These are phyloP conservation scores for Nycticebus coucang DNA, from an alignment of 2,113 vertebrate species.

Conservation along the genomic window DNA sequence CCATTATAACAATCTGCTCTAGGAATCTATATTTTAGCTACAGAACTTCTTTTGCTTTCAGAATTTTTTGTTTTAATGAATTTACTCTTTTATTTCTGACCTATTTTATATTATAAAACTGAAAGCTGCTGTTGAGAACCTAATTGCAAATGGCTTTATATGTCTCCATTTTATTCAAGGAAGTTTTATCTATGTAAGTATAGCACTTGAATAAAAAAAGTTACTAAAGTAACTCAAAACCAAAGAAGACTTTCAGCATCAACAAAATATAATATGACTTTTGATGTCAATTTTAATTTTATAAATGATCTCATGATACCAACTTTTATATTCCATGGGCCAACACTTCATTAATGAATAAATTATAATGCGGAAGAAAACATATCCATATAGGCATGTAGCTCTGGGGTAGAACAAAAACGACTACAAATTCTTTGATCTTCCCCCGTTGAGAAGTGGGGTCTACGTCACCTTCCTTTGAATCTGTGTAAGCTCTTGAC, in stretches of 20 bases:
- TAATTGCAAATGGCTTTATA: constrained; percentile 42
- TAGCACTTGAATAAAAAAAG: constrained; percentile 14
- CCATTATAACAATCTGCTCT: constrained; percentile 18
- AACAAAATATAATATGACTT: constrained; percentile 36
- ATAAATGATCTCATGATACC: constrained; percentile 11
- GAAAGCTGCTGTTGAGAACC: constrained; percentile 15
- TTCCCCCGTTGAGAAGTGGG: neutral
- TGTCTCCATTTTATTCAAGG: constrained; percentile 36
- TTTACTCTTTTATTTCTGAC: constrained; percentile 59
- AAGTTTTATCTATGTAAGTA: neutral
- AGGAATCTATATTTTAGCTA: constrained; percentile 27
- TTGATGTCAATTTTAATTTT: constrained; percentile 33
- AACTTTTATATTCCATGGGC: constrained; percentile 12
- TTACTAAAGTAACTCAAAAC: constrained; percentile 14
- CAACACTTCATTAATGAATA: constrained; percentile 38
- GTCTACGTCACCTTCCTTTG: neutral
- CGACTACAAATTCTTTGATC: constrained; percentile 24
- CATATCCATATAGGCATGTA: neutral
- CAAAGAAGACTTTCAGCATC: neutral
- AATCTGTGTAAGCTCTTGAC: neutral
- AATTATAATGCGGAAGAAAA: constrained; percentile 9
- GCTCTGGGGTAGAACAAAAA: neutral
- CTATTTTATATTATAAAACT: constrained; percentile 53
- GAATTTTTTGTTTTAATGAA: constrained; percentile 53
- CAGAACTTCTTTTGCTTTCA: constrained; percentile 37